phyloP scores from a whole-genome alignment of 2,888 invertebrate species.

The Nymphalis c-album region DNA sequence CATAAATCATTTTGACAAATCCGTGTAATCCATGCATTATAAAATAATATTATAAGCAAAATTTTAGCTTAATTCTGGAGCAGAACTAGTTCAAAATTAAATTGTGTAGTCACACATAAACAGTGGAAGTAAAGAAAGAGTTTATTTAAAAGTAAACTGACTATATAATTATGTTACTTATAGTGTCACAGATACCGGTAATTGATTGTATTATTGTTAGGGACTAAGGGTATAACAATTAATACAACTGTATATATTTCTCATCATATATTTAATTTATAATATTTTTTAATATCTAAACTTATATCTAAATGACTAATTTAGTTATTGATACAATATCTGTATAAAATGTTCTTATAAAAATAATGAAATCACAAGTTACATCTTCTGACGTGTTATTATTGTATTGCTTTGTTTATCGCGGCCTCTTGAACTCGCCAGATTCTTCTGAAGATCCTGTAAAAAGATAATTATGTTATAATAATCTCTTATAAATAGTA shows the following conservation, averaged over 20 bases:
- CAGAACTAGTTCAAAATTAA: too few species aligned
- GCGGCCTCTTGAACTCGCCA: conserved; percentile 72
- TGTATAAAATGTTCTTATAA: conserved; percentile 53
- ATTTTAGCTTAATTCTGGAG: too few species aligned
- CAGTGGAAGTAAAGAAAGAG: too few species aligned
- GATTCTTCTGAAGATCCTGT: conserved; percentile 77
- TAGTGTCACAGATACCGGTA: too few species aligned
- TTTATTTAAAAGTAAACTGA: too few species aligned
- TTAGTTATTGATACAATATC: conserved; percentile 54
- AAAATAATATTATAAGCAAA: too few species aligned
- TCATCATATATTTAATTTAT: conserved; percentile 42
- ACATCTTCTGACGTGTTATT: conserved; percentile 52
- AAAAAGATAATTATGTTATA: conserved; percentile 29
- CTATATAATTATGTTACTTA: too few species aligned
- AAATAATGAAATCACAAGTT: conserved; percentile 72
- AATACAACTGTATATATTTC: conserved; percentile 34
- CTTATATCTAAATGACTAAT: conserved; percentile 77
- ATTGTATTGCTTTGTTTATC: conserved; percentile 52
- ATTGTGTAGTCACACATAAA: too few species aligned
- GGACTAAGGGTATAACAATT: background rate
- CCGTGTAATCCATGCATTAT: too few species aligned
- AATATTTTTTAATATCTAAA: conserved; percentile 36
- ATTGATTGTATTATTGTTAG: too few species aligned
- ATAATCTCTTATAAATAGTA: conserved; percentile 38
- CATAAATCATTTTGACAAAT: too few species aligned